Base-by-base conservation (phyloP, 2,888 invertebrate genomes). In the Cosmia pyralina region DNA sequence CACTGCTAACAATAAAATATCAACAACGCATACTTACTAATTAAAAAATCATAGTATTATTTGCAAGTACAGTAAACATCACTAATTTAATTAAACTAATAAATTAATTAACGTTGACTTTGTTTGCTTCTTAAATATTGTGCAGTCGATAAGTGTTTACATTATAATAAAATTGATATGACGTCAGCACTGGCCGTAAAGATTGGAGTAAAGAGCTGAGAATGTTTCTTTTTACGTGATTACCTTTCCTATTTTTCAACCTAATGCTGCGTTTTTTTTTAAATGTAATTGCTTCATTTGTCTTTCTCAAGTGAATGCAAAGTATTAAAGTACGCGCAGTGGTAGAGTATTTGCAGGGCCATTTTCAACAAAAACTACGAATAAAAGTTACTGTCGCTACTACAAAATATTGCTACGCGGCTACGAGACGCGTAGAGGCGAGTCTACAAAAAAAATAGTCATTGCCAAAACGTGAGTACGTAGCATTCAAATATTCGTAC, bases 401-500 rank as follows among this genome's bases (percentile, higher is more conserved):
- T 79, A 82, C 68, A 62, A 75, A 67, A 72, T 67, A 69, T 55
- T 69, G 67, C 78, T 75, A 75, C 75, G 70, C 19, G 38, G 55
- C 58, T 77, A 77, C 77, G 81, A 77, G 52, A 11, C 46, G 22
- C 60, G 78, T 82, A 85, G 41, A 60, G n/a, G 38, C 77, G 69
- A 60, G 48, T 22, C 81, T 81, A 78, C 85, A 63, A 72, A 69
- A 79, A 75, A 75, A 59, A 58, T 63, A 64, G 52, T 64, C 59
- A 72, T 46, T 58, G 19, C 34, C 63, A 53, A 66, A 77, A 75
- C 63, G 53, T 53, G 69, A 65, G 59, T 65, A 69, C 59, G 28
- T 41, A 67, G 62, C 55, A 69, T 53, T 65, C 38, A 72, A 77
- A 79, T 73, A 78, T 75, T 77, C 41, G 2, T 44, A 46, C 41